Conservation (phyloP, 2,113 vertebrate species). For the Aspiorhynchus laticeps region DNA sequence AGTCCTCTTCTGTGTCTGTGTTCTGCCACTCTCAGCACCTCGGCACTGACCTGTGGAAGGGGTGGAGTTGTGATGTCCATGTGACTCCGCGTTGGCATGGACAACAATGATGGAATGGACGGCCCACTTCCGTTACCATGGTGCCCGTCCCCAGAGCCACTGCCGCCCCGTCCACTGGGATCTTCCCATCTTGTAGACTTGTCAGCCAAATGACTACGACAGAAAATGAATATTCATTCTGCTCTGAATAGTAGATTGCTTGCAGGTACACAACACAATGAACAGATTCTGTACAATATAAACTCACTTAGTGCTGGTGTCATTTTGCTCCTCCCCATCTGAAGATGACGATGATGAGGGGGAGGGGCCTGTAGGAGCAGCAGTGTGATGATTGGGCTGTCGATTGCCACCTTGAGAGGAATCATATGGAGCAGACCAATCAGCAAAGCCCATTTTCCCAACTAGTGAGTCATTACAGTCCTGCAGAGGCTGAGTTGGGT, state of each 20-base stretch:
- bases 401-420: conserved; percentile 77
- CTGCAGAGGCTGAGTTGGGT: conserved; percentile 75
- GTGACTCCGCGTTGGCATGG: conserved; percentile 91
- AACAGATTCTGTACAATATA: not conserved
- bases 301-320: conserved; percentile 84
- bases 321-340: conserved; percentile 86
- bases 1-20: conserved; percentile 90
- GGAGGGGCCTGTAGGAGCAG: conserved; percentile 78
- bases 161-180: conserved; percentile 69
- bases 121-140: conserved; percentile 79
- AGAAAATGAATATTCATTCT: not conserved
- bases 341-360: conserved; percentile 88
- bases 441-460: conserved; percentile 80
- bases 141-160: conserved; percentile 73
- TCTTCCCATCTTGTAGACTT: conserved; percentile 83
- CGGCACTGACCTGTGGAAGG: conserved; percentile 87
- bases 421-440: conserved; percentile 85
- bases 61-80: conserved; percentile 93
- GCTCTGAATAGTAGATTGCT: not conserved
- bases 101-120: conserved; percentile 89
- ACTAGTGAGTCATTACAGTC: conserved; percentile 81
- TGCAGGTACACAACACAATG: not conserved
- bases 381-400: conserved; percentile 81
- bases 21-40: conserved; percentile 89
- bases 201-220: conserved; percentile 81